These are phyloP conservation scores for Spheniscus humboldti DNA, from an alignment of 2,797 vertebrate species.

Conservation along the genomic window DNA sequence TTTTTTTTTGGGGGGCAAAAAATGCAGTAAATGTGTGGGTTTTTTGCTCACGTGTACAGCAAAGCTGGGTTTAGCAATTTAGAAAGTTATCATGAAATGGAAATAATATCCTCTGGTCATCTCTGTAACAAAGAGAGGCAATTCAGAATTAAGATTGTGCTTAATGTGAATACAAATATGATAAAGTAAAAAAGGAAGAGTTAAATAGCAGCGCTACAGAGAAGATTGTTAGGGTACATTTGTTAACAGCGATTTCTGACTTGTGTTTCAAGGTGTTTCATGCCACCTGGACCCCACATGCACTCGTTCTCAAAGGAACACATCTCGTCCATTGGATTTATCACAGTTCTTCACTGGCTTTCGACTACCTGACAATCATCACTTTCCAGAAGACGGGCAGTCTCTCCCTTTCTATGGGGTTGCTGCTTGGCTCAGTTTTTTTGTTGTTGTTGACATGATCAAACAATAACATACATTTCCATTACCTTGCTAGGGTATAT, in stretches of 20 bases:
- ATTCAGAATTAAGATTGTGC: not conserved
- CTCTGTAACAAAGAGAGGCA: not conserved
- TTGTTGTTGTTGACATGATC: not conserved
- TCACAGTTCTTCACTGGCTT: not conserved
- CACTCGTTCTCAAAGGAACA: not conserved
- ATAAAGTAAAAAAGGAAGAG: not conserved
- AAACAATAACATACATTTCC: not conserved
- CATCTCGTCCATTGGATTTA: not conserved
- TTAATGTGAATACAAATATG: not conserved
- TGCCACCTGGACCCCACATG: not conserved
- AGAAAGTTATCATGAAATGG: not conserved
- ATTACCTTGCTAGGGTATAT: not conserved
- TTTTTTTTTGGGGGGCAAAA: not conserved
- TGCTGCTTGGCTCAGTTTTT: not conserved
- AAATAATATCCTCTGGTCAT: not conserved
- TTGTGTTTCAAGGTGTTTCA: not conserved
- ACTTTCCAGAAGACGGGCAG: not conserved
- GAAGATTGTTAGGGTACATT: not conserved
- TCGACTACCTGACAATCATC: not conserved
- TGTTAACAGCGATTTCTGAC: not conserved
- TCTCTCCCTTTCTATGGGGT: not conserved
- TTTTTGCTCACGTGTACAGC: not conserved
- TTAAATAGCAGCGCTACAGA: not conserved
- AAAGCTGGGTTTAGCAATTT: not conserved
- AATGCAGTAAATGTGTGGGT: accelerated